Evolutionary conservation across 2,113 vertebrate species (phyloP).

Genomic region (Pteronura brasiliensis): DNA sequence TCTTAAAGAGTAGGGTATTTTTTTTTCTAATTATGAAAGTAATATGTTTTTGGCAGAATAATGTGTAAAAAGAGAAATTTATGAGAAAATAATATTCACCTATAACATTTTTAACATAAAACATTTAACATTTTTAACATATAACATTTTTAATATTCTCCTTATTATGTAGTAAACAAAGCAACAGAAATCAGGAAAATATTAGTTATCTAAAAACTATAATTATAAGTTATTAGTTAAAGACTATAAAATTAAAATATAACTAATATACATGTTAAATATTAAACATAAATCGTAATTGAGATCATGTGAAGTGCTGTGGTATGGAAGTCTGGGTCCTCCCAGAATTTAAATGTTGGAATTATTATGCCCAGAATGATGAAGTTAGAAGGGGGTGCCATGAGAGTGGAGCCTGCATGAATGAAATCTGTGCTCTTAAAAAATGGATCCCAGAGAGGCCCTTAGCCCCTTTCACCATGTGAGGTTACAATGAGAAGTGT

Average conservation of each 20-base stretch:
- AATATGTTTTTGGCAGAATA: neutral
- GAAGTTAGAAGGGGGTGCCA: neutral
- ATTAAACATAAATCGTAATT: neutral
- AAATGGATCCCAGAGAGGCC: neutral
- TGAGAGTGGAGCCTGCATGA: neutral
- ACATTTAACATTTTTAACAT: no score
- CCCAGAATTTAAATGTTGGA: neutral
- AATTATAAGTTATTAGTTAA: neutral
- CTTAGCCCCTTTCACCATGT: neutral
- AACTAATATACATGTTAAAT: neutral
- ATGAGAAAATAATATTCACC: neutral
- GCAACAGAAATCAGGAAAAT: neutral
- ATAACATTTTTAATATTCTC: neutral
- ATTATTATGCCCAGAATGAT: neutral
- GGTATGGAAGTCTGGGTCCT: neutral
- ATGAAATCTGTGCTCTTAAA: neutral
- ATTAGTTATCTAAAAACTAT: neutral
- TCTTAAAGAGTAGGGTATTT: neutral
- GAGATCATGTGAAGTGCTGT: neutral
- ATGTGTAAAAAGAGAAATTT: neutral
- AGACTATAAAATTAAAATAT: neutral
- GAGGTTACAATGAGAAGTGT: neutral
- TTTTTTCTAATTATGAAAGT: neutral
- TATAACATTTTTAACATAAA: neutral
- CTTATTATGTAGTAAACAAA: neutral